Percentiles rank a stretch among this genome's conserved stretches.
These are phyloP conservation scores for Uria lomvia DNA, from an alignment of 2,113 vertebrate genomes.

Conservation along the genomic window DNA sequence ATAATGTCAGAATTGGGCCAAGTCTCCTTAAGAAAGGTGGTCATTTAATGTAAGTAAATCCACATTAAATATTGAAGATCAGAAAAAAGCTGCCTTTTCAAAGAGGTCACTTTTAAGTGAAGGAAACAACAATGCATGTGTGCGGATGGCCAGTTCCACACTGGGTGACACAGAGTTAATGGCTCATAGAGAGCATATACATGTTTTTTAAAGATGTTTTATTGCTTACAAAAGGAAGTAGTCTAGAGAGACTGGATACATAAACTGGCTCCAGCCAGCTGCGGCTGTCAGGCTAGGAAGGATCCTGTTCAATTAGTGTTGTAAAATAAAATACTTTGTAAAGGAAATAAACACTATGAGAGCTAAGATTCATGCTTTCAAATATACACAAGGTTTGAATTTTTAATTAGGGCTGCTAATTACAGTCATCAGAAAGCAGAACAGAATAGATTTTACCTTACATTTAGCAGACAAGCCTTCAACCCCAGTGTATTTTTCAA, in stretches of 20 bases:
- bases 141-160: constrained; percentile 65
- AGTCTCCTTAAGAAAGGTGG: constrained; percentile 74
- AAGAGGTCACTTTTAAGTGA: constrained; percentile 83
- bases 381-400: constrained; percentile 99
- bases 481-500: constrained; percentile 98
- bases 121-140: constrained; percentile 66
- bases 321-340: constrained; percentile 99
- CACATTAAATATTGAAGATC: constrained; percentile 84
- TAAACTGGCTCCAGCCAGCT: constrained; percentile 85
- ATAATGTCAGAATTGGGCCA: constrained; percentile 80
- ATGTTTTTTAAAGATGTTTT: constrained; percentile 88
- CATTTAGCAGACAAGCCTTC: constrained; percentile 90
- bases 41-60: constrained; percentile 85
- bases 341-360: constrained; percentile 95
- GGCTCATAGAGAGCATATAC: constrained; percentile 80
- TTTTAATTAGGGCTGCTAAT: constrained; percentile 99
- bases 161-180: constrained; percentile 81
- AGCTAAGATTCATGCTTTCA: constrained; percentile 99
- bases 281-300: constrained; percentile 78
- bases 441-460: constrained; percentile 97
- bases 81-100: constrained; percentile 75
- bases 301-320: constrained; percentile 89
- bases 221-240: constrained; percentile 82
- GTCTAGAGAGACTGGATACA: constrained; percentile 83
- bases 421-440: constrained; percentile 99